Conservation (phyloP, 2,888 invertebrate species). For the Drosophila eohydei region DNA sequence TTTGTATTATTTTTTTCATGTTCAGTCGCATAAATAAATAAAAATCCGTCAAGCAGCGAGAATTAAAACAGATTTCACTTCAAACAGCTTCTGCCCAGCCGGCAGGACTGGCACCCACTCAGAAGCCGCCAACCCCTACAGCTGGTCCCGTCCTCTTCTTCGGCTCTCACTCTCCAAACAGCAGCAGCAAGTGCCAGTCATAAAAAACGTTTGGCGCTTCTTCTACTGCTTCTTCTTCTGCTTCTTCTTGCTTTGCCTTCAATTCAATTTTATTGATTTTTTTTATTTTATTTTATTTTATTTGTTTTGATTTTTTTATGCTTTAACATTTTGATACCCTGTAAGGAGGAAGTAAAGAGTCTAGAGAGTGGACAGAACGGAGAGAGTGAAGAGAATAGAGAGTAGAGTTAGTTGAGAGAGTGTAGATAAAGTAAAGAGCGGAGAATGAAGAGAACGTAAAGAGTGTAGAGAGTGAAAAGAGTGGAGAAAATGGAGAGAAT, state of each 20-base stretch:
- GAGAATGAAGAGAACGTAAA: neutral
- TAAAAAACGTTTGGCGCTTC: constrained; percentile 69
- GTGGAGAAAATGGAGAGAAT: neutral
- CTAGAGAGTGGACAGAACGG: neutral
- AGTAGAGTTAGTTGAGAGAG: neutral
- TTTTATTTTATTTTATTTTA: constrained; percentile 55
- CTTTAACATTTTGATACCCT: constrained; percentile 44
- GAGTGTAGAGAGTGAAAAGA: neutral
- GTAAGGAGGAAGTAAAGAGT: neutral
- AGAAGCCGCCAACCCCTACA: neutral
- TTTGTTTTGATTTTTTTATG: constrained; percentile 8
- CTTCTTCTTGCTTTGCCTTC: constrained; percentile 42
- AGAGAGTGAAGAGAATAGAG: neutral
- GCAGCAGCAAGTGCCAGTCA: constrained; percentile 58
- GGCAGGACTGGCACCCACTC: neutral
- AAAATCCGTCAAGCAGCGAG: constrained; percentile 44
- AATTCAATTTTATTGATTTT: constrained; percentile 80
- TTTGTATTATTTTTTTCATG: neutral
- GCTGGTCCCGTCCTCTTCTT: neutral
- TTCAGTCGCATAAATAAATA: constrained; percentile 45
- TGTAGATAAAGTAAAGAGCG: too few relatives aligned
- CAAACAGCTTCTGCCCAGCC: constrained; percentile 19
- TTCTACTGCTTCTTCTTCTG: constrained; percentile 1
- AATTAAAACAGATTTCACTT: constrained; percentile 59
- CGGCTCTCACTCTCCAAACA: neutral